phyloP scores from a whole-genome alignment of 1,140 invertebrate genomes.

The Cataglyphis hispanica region DNA sequence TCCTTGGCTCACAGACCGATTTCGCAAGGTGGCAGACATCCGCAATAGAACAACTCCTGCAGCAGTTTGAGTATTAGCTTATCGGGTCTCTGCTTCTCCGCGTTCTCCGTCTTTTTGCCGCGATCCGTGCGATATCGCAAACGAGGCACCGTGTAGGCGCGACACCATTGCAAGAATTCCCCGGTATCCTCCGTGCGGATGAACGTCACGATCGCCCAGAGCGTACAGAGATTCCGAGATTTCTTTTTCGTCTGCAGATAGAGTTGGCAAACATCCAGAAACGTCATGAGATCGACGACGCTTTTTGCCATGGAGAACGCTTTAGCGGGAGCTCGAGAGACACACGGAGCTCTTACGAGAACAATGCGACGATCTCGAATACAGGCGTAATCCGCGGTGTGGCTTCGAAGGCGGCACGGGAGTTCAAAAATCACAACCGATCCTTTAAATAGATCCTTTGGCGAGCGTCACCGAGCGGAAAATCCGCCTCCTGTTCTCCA shows the following conservation, averaged over 20 bases:
- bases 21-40: constrained; percentile 76
- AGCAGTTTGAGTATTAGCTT: constrained; percentile 77
- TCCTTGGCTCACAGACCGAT: constrained; percentile 62
- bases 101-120: background rate
- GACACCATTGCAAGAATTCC: constrained; percentile 81
- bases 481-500: constrained; percentile 53
- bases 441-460: constrained; percentile 64
- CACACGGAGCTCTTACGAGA: background rate
- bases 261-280: constrained; percentile 82
- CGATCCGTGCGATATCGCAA: constrained; percentile 75
- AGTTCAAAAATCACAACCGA: constrained; percentile 51
- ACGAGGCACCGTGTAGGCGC: constrained; percentile 75
- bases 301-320: constrained; percentile 70
- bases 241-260: constrained; percentile 80
- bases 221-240: constrained; percentile 76
- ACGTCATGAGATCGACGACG: constrained; percentile 81
- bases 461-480: constrained; percentile 62
- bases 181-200: constrained; percentile 80
- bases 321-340: background rate
- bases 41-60: constrained; percentile 80
- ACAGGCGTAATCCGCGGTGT: background rate
- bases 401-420: background rate
- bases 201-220: constrained; percentile 84
- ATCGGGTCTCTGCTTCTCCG: constrained; percentile 71
- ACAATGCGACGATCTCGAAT: background rate